phyloP scores from a whole-genome alignment of 2,113 vertebrate genomes.

The Hippocampus abdominalis region DNA sequence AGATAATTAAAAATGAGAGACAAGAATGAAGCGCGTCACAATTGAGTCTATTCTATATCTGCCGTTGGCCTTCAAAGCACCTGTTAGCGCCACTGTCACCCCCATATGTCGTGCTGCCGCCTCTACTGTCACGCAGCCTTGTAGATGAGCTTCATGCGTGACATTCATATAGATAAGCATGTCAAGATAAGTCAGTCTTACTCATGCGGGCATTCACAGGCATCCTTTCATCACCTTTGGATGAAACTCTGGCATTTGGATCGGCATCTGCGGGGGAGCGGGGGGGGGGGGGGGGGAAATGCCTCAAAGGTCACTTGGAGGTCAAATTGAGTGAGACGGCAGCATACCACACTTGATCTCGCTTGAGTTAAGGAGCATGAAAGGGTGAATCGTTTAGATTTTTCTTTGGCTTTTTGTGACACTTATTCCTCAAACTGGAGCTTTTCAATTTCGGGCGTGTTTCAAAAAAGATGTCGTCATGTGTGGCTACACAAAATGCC shows the following conservation, averaged over 20 bases:
- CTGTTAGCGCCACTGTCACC: neutral
- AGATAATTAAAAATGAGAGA: slow-evolving; percentile 43
- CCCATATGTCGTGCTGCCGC: slow-evolving; percentile 1
- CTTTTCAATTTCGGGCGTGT: neutral
- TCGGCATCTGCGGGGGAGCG: neutral
- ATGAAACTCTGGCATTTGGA: neutral
- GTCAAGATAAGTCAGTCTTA: slow-evolving; percentile 42
- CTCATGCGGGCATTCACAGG: neutral
- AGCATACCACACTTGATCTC: neutral
- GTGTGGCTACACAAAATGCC: neutral
- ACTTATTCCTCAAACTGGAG: too few species aligned
- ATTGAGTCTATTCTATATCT: neutral
- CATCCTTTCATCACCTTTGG: neutral
- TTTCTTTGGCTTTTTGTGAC: neutral
- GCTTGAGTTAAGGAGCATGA: too few species aligned
- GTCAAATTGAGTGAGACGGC: neutral
- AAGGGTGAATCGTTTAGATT: too few species aligned
- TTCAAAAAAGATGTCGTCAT: neutral
- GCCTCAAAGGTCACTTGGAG: neutral
- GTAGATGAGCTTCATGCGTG: slow-evolving; percentile 33
- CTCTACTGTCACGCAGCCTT: slow-evolving; percentile 27
- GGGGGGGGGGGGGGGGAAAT: neutral
- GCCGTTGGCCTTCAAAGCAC: slow-evolving; percentile 2
- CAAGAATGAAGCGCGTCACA: slow-evolving; percentile 31
- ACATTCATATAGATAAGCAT: slow-evolving; percentile 49